These are phyloP conservation scores for Ectropis grisescens DNA, from an alignment of 1,140 invertebrate species.

Conservation along the genomic window DNA sequence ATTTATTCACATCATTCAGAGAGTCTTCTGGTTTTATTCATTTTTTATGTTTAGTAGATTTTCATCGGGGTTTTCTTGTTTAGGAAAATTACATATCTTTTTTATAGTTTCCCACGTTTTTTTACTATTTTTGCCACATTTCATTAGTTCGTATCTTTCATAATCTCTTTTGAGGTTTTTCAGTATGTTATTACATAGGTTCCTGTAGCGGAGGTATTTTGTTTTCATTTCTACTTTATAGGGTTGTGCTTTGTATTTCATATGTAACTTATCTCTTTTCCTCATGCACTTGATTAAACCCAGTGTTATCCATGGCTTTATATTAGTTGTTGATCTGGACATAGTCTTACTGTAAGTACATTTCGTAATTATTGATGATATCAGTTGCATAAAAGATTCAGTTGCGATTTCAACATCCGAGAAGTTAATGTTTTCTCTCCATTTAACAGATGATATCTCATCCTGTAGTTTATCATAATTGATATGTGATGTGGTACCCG, in stretches of 20 bases:
- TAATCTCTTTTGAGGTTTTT: conserved; percentile 4
- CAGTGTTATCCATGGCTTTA: conserved; percentile 7
- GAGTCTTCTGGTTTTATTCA: conserved; percentile 1
- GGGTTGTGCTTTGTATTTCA: conserved; percentile 2
- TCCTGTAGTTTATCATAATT: too few species aligned
- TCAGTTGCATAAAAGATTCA: too few species aligned
- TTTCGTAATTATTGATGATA: too few species aligned
- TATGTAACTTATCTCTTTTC: conserved; percentile 8
- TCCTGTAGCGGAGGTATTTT: conserved; percentile 8
- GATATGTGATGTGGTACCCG: too few species aligned
- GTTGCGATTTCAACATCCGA: too few species aligned
- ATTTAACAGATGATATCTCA: too few species aligned
- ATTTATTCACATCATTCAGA: conserved; percentile 3
- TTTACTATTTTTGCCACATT: conserved; percentile 3
- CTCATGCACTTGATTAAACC: conserved; percentile 8
- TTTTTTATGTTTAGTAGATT: conserved; percentile 1
- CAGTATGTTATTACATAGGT: conserved; percentile 4
- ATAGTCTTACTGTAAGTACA: too few species aligned
- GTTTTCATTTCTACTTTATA: conserved; percentile 1
- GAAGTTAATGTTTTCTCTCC: too few species aligned
- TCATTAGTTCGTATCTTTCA: not conserved
- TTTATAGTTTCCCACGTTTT: conserved; percentile 5
- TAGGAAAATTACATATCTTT: not conserved
- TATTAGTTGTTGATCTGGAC: not conserved
- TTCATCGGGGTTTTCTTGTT: not conserved